phyloP scores from a whole-genome alignment of 1,140 invertebrate genomes.

The Achatina immaculata region DNA sequence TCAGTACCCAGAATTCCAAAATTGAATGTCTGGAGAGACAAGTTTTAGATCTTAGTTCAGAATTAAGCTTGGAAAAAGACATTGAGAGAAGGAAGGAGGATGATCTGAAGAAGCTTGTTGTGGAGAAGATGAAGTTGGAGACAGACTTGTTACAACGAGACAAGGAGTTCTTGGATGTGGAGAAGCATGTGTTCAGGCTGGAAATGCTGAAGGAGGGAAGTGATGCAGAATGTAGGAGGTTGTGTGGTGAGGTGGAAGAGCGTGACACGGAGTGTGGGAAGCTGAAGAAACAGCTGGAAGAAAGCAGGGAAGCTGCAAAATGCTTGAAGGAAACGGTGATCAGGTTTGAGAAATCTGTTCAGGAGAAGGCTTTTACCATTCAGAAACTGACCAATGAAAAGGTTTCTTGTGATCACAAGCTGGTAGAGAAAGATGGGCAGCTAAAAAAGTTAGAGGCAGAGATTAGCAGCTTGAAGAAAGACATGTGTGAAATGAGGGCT shows the following conservation, averaged over 20 bases:
- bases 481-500: constrained; percentile 48
- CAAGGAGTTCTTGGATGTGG: constrained; percentile 26
- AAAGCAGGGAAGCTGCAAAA: constrained; percentile 21
- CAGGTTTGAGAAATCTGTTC: constrained; percentile 20
- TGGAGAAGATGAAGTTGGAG: constrained; percentile 49
- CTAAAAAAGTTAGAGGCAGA: constrained; percentile 49
- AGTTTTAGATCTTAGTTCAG: neutral
- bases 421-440: constrained; percentile 53
- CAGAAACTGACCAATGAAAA: constrained; percentile 32
- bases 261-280: neutral
- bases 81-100: constrained; percentile 33
- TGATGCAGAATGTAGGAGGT: constrained; percentile 5
- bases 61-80: constrained; percentile 5
- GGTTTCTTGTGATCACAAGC: neutral
- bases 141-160: constrained; percentile 30
- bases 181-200: constrained; percentile 25
- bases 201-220: constrained; percentile 30
- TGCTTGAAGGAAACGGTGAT: constrained; percentile 34
- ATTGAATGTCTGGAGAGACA: neutral
- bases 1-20: neutral
- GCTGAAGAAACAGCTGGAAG: constrained; percentile 28
- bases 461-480: constrained; percentile 43
- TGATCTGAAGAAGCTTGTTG: constrained; percentile 8
- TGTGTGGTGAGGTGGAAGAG: constrained; percentile 9
- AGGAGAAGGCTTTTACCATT: constrained; percentile 2